Evolutionary conservation across 2,888 invertebrate species (phyloP), one percentile per base, ranked within the genome.

Genomic region (Sinopyrophorus schimmeli): DNA sequence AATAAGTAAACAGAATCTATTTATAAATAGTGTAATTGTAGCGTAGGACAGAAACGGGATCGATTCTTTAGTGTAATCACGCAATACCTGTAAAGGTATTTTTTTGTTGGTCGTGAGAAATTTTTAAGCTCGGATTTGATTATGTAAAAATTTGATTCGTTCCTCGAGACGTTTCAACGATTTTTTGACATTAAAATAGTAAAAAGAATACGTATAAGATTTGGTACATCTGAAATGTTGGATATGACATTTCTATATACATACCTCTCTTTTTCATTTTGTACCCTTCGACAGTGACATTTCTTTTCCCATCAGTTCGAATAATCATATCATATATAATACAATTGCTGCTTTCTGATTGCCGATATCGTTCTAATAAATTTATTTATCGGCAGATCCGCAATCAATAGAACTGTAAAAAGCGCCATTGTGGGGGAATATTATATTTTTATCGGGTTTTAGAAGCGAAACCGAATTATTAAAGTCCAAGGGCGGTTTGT

Each of bases 1-100:
- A 40, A 28, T 40, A 28, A 40, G 39, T 30, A 40, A 40, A 28
- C 21, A 28, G 30, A 18, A 40, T 40, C 39, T 40, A 40, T 40
- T 40, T 40, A 12, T 20, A 30, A 21, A 23, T 3, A 18, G 27
- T 5, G 21, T 12, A 40, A 28, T 40, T 28, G 20, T 40, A 40
- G 30, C 35, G 34, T 21, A 35, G 9, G 27, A 31, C 38, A 39
- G 39, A 18, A 46, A 44, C 38, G 24, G 21, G 15, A 38, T 46
- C 46, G 38, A 46, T 37, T 20, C 14, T 17, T 15, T 21, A 10
- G 20, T 15, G 21, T 38, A 46, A 46, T 46, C 46, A 46, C 46
- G 46, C 46, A 32, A 46, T 38, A n/a, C n/a, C n/a, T n/a, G n/a
- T n/a, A n/a, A n/a, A n/a, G n/a, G n/a, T n/a, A n/a, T n/a, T n/a